Evolutionary conservation across 2,797 vertebrate genomes (phyloP), one percentile per base, ranked within the genome.

Genomic region (Argya squamiceps): DNA sequence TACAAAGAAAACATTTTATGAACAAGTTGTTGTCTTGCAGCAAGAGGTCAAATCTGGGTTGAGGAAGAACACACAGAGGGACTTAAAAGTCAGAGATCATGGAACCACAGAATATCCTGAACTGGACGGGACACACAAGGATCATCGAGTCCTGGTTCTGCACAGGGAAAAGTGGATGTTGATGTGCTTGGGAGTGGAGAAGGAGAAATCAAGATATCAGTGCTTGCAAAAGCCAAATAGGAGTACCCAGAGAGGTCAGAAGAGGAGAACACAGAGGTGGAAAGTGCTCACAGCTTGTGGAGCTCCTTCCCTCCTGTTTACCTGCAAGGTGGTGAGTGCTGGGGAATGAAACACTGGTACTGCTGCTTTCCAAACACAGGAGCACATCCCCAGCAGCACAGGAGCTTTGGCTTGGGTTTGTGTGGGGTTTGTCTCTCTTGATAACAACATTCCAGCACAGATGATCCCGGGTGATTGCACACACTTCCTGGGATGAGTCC

Each of bases 11-110:
- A 68, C 5, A 5, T 46, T 88, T 69, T 34, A 46, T 37, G 89
- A 80, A 44, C 71, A 91, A 93, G 68, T 56, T 60, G 32, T 46
- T 79, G 78, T 80, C 75, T 80, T 77, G 37, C 75, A 92, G 68
- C 23, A 82, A 67, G 49, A 74, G 60, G 76, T 94, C 84, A 93
- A 75, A 80, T 46, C 44, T 47, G 36, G 46, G 77, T 46, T 23
- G 6, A 36, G n/a, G 29, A 77, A 86, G 58, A 85, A 77, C 49
- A 52, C 23, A 30, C 23, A 20, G 23, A 58, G 53, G n/a, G 7
- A 43, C 26, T 82, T 46, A 30, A 32, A 60, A 82, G 29, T 32
- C 24, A 46, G 64, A 78, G 58, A 21, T 39, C 79, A 77, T 2
- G 58, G 30, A 83, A 52, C 22, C 15, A 22, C 5, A 30, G 43